Evolutionary conservation across 1,140 invertebrate species (phyloP).

Genomic region (Mactra quadrangularis): DNA sequence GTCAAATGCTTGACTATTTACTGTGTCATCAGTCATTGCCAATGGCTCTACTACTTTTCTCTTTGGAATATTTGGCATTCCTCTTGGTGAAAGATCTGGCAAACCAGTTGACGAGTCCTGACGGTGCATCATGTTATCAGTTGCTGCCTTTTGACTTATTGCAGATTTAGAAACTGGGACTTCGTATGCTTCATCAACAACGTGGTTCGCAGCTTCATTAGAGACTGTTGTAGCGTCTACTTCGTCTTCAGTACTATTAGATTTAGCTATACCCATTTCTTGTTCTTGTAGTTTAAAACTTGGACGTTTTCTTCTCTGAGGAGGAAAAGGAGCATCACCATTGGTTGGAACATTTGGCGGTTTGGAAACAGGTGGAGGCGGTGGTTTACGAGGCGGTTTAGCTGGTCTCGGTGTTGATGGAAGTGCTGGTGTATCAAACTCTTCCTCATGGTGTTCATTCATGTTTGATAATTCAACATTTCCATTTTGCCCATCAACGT

Average conservation of each 20-base stretch:
- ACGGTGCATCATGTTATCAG: not conserved
- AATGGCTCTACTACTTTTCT: not conserved
- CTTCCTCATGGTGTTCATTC: not conserved
- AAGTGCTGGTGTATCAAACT: not conserved
- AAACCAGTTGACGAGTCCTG: slow-evolving; percentile 4
- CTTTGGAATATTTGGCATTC: not conserved
- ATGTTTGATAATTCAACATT: not conserved
- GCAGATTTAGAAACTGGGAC: not conserved
- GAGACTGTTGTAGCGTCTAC: not conserved
- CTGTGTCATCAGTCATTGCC: not conserved
- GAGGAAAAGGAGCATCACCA: not conserved
- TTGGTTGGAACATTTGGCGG: not conserved
- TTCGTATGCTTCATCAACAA: not conserved
- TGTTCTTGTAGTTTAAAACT: not conserved
- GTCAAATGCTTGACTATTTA: not conserved
- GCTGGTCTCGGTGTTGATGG: not conserved
- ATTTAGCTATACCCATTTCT: no score
- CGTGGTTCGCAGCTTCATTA: not conserved
- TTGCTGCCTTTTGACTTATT: not conserved
- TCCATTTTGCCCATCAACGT: no score
- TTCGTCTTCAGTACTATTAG: no score
- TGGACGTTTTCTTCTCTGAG: not conserved
- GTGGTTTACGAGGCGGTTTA: not conserved
- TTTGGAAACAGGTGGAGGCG: not conserved
- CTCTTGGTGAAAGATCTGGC: not conserved